These are phyloP conservation scores for Mustela nigripes DNA, from an alignment of 2,113 vertebrate species.

Conservation along the genomic window DNA sequence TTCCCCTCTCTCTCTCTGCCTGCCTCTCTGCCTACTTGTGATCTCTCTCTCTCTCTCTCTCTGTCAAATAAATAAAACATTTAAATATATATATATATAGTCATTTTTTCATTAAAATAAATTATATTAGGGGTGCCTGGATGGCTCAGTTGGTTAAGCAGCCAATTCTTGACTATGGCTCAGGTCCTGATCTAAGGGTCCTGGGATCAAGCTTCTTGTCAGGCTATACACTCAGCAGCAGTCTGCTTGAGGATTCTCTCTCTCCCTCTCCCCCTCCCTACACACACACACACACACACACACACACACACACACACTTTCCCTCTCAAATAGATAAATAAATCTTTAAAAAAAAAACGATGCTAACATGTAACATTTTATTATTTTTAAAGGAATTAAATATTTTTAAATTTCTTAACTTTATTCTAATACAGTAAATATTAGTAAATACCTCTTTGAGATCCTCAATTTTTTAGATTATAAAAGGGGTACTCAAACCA, in stretches of 20 bases:
- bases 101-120: no score
- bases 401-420: conserved; percentile 33
- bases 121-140: background rate
- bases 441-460: background rate
- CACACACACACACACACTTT: no score
- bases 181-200: background rate
- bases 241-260: background rate
- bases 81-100: no score
- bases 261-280: background rate
- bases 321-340: background rate
- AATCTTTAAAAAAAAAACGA: background rate
- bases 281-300: no score
- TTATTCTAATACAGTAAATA: conserved; percentile 41
- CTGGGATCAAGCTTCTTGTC: background rate
- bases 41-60: no score
- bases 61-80: no score
- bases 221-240: background rate
- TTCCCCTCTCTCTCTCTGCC: no score
- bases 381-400: conserved; percentile 40
- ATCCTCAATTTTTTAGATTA: conserved; percentile 44
- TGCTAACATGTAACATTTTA: background rate
- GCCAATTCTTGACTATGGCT: background rate
- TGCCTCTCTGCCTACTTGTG: no score
- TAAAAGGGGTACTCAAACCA: conserved; percentile 1
- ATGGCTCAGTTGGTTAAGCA: background rate